Evolutionary conservation across 1,140 invertebrate genomes (phyloP), one percentile per base, ranked within the genome.

Genomic region (Grapholita molesta): DNA sequence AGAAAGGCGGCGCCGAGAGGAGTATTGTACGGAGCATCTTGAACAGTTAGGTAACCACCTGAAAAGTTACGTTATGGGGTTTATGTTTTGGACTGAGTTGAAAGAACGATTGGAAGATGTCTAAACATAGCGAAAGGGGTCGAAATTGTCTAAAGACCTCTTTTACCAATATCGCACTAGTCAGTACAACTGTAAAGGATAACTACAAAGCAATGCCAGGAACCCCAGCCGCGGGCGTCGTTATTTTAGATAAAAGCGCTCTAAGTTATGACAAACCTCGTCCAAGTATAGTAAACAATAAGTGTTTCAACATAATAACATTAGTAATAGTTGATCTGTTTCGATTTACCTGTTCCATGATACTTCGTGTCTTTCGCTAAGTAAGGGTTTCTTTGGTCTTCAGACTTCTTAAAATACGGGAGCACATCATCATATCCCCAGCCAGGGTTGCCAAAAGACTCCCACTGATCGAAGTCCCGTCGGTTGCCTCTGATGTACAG

Each of bases 401-500:
- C 93, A 0, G 96, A 96, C 80, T 98, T 98, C 75, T 95, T 95
- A 79, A 99, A 99, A 75, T 98, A 99, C 0, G 96, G 96, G 4
- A 98, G 85, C 0, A 98, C 94, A 66, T 98, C 96, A 53, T 97
- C 95, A 85, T 96, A 99, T 1, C 95, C 94, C 98, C 98, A 99
- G 0, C 97, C 97, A 0, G 93, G 91, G 79, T 98, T 98, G 0
- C 98, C 98, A 42, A 97, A 94, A 0, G 93, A 92, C 35, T 96
- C 96, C 98, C 98, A 99, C 64, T 96, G 94, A 85, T 99, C 97
- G 79, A 95, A 99, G 84, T 99, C 98, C 2, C 95, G 92, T 69
- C 95, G 94, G 91, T 99, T 98, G 0, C 98, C 98, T 68, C 98
- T 92, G 5, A 99, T 95, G 84, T 99, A 99, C 0, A 98, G 94